Conservation (phyloP, 2,113 vertebrate species). For the Tenebrosternarchus preto region DNA sequence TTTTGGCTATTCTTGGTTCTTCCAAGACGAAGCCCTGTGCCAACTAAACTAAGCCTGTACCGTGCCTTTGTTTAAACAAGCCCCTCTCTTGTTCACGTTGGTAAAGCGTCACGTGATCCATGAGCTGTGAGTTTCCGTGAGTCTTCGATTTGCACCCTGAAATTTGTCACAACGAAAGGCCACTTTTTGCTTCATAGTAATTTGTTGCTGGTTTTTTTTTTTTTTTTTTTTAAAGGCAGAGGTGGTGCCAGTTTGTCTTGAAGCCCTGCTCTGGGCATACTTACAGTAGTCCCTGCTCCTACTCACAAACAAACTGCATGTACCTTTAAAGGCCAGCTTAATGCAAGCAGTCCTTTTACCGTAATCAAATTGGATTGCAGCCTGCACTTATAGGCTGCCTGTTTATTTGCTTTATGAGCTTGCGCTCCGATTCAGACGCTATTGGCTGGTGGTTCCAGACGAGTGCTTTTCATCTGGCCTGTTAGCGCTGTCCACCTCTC, state of each 20-base stretch:
- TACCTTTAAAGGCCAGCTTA: conserved; percentile 1
- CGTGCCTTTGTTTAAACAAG: conserved; percentile 1
- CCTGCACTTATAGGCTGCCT: conserved; percentile 8
- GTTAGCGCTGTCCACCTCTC: conserved; percentile 59
- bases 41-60: background rate
- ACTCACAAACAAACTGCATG: background rate
- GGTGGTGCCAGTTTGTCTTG: background rate
- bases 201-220: too few relatives aligned
- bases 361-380: conserved; percentile 40
- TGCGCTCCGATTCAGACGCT: conserved; percentile 50
- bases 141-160: too few relatives aligned
- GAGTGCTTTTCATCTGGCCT: conserved; percentile 59
- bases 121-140: background rate
- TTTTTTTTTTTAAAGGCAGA: background rate
- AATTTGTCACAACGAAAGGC: too few relatives aligned
- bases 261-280: background rate
- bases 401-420: conserved; percentile 63
- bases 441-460: conserved; percentile 59
- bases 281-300: background rate
- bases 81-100: background rate
- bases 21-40: background rate
- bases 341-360: conserved; percentile 16
- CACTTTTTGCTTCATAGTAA: background rate
- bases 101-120: background rate
- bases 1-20: background rate